A percentile compares a stretch with the other conserved stretches of the same genome.
phyloP scores from a whole-genome alignment of 2,888 invertebrate genomes.

The Horisme vitalbata region DNA sequence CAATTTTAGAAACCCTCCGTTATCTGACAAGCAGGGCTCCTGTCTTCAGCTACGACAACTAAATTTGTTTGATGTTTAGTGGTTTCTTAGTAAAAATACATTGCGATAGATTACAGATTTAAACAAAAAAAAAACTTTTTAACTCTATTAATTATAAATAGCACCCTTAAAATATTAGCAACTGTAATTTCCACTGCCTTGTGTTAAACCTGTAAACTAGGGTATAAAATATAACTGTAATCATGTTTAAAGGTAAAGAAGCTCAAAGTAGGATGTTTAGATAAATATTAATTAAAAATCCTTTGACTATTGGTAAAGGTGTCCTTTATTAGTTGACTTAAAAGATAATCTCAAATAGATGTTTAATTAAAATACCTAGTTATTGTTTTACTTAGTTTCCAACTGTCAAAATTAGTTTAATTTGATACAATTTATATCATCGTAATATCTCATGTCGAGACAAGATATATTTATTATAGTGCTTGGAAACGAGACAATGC shows the following conservation, averaged over 20 bases:
- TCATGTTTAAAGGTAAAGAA: constrained; percentile 13
- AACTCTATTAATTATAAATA: too few relatives aligned
- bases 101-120: neutral
- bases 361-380: too few relatives aligned
- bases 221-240: constrained; percentile 3
- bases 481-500: too few relatives aligned
- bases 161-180: too few relatives aligned
- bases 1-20: constrained; percentile 55
- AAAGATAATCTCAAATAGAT: too few relatives aligned
- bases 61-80: neutral
- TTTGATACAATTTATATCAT: too few relatives aligned
- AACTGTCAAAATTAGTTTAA: too few relatives aligned
- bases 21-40: constrained; percentile 78
- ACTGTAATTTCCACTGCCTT: constrained; percentile 11
- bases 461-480: too few relatives aligned
- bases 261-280: constrained; percentile 22
- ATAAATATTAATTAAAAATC: constrained; percentile 12
- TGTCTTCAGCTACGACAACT: constrained; percentile 73
- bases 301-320: constrained; percentile 15
- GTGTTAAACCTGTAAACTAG: neutral
- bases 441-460: too few relatives aligned
- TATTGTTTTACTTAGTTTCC: too few relatives aligned
- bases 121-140: too few relatives aligned
- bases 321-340: too few relatives aligned
- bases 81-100: neutral